phyloP scores from a whole-genome alignment of 1,140 invertebrate species.

The Heterodera carotae region DNA sequence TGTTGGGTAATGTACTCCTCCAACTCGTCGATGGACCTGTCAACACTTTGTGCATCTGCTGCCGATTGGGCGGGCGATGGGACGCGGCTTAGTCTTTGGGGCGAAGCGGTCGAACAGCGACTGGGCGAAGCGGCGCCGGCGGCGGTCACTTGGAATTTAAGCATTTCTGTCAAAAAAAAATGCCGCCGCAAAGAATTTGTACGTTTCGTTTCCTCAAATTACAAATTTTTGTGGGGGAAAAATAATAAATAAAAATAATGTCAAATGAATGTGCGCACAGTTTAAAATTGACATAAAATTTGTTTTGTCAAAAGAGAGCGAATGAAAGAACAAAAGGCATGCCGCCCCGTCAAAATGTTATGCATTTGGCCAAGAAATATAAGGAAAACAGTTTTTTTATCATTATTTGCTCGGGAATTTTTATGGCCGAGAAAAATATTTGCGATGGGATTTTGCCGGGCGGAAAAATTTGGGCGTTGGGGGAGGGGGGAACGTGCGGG shows the following conservation, averaged over 20 bases:
- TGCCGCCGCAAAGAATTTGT: too few species aligned
- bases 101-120: background rate
- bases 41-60: too few species aligned
- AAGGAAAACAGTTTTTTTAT: background rate
- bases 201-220: too few species aligned
- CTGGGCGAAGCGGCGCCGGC: background rate
- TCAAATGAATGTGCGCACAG: background rate
- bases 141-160: slow-evolving; percentile 24
- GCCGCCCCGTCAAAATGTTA: background rate
- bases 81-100: too few species aligned
- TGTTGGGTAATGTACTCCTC: background rate
- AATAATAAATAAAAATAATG: background rate
- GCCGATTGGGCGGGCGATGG: background rate
- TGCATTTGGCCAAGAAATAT: background rate
- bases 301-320: background rate
- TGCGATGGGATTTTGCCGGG: background rate
- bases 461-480: background rate
- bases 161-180: too few species aligned
- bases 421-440: background rate
- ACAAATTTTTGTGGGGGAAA: too few species aligned
- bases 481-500: too few species aligned
- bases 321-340: background rate
- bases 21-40: slow-evolving; percentile 4
- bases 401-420: background rate
- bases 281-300: background rate